These are phyloP conservation scores for Ambastaia sidthimunki DNA, from an alignment of 2,797 vertebrate genomes.

Conservation along the genomic window DNA sequence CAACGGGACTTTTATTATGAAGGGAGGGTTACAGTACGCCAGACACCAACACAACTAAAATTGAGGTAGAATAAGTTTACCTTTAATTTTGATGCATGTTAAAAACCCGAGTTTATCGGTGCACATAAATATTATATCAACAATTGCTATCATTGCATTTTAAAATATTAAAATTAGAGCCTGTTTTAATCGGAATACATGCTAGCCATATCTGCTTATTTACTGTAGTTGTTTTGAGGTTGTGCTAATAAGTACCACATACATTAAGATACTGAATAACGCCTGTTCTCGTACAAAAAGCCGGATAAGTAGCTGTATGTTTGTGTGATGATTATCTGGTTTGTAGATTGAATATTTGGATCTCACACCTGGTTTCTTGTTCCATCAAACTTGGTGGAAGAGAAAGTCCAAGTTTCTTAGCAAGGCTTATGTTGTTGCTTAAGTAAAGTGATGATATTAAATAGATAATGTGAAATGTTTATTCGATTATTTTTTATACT, in stretches of 20 bases:
- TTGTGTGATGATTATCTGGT: background rate
- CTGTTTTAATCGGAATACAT: background rate
- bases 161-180: background rate
- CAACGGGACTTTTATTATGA: constrained; percentile 42
- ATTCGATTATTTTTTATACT: background rate
- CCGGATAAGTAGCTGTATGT: background rate
- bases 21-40: background rate
- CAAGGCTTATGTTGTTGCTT: too few relatives aligned
- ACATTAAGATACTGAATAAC: background rate
- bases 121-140: background rate
- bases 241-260: background rate
- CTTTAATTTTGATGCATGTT: background rate
- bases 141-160: background rate
- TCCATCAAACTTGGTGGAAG: background rate
- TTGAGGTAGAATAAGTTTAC: background rate
- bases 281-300: background rate
- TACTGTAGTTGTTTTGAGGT: background rate
- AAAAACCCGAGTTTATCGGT: background rate
- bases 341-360: too few relatives aligned
- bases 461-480: background rate
- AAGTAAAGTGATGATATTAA: too few relatives aligned
- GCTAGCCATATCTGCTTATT: constrained; percentile 22
- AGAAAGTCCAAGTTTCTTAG: background rate
- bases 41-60: constrained; percentile 1
- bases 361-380: background rate